phyloP scores from a whole-genome alignment of 35 echinoderm and acorn worm genomes.

The Amphiura filiformis region DNA sequence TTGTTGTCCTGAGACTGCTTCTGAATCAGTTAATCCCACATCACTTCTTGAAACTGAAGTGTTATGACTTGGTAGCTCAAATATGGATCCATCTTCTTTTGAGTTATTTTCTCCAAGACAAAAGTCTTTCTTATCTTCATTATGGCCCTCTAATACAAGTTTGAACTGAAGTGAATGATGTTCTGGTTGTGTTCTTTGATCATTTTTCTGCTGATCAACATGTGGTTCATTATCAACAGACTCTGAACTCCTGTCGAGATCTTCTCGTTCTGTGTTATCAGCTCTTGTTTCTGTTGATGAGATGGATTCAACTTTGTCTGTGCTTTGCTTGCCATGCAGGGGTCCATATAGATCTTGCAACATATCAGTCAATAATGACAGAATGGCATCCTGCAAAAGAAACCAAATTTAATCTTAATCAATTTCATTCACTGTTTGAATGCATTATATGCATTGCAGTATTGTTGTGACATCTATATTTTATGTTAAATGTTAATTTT shows the following conservation, averaged over 20 bases:
- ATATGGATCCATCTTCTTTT: too few species aligned
- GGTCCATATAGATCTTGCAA: slow-evolving; percentile 42
- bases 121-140: too few species aligned
- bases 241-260: background rate
- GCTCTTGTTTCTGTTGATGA: background rate
- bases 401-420: background rate
- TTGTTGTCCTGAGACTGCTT: too few species aligned
- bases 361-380: slow-evolving; percentile 32
- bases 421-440: background rate
- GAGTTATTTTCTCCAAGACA: too few species aligned
- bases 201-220: too few species aligned
- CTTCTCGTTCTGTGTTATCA: background rate
- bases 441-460: background rate
- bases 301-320: background rate
- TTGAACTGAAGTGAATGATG: too few species aligned
- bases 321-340: background rate
- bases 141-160: too few species aligned
- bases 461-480: background rate
- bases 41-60: too few species aligned
- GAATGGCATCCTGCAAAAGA: slow-evolving; percentile 40
- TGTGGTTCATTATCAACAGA: background rate
- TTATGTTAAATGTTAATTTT: background rate
- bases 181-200: too few species aligned
- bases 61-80: too few species aligned
- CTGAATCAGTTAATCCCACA: too few species aligned